These are phyloP conservation scores for Cololabis saira DNA, from an alignment of 2,113 vertebrate genomes.

Conservation along the genomic window DNA sequence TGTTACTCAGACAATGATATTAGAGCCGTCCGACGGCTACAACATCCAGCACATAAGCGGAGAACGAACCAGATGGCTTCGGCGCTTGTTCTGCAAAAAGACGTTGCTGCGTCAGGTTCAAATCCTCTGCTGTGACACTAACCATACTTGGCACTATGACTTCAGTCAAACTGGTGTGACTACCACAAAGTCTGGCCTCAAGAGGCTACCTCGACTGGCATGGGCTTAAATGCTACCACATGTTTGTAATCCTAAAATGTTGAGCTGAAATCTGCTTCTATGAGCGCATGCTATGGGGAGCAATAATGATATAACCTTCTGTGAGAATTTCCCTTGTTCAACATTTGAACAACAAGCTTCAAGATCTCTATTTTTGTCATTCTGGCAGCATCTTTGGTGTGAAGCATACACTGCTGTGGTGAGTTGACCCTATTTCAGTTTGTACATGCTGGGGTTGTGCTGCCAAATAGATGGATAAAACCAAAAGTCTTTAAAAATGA, in stretches of 20 bases:
- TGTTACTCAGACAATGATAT: conserved; percentile 72
- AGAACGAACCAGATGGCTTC: conserved; percentile 41
- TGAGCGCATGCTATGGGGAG: conserved; percentile 55
- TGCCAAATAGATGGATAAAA: too few species aligned
- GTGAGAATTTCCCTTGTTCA: conserved; percentile 51
- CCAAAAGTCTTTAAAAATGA: too few species aligned
- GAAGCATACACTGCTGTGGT: conserved; percentile 47
- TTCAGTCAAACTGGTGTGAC: conserved; percentile 60
- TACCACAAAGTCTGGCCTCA: conserved; percentile 65
- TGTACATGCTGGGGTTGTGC: too few species aligned
- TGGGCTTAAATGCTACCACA: conserved; percentile 63
- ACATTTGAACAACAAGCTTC: conserved; percentile 54
- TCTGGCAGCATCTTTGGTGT: conserved; percentile 50
- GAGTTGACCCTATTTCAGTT: not conserved
- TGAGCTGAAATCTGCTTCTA: conserved; percentile 57
- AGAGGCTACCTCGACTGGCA: conserved; percentile 64
- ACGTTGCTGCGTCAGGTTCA: conserved; percentile 57
- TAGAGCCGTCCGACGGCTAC: conserved; percentile 46
- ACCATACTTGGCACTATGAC: conserved; percentile 64
- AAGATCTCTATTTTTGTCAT: conserved; percentile 53
- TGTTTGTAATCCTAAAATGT: conserved; percentile 60
- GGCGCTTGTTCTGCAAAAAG: conserved; percentile 34
- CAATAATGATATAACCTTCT: conserved; percentile 56
- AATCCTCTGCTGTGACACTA: conserved; percentile 59
- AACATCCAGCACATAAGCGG: conserved; percentile 32